phyloP scores from a whole-genome alignment of 2,888 invertebrate species.

The Heteromurus nitidus region DNA sequence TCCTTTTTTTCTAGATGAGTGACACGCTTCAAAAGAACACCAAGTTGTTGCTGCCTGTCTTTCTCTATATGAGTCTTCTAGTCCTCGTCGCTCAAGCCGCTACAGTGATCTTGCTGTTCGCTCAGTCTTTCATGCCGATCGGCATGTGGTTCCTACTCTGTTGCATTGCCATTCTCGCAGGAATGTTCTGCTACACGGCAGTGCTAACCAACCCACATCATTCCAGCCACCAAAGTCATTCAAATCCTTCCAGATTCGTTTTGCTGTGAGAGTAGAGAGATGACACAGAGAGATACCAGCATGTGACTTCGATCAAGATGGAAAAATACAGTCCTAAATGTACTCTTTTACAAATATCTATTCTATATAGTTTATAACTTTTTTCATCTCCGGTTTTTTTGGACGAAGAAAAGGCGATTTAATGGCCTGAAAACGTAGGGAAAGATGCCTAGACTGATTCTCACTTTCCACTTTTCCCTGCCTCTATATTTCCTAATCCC shows the following conservation, averaged over 20 bases:
- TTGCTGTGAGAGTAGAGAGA: slow-evolving; percentile 8
- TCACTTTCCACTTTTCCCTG: slow-evolving; percentile 1
- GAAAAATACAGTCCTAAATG: slow-evolving; percentile 2
- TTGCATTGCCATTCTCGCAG: slow-evolving; percentile 67
- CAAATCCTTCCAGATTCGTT: slow-evolving; percentile 11
- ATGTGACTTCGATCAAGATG: slow-evolving; percentile 9
- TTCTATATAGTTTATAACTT: background rate
- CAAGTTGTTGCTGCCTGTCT: slow-evolving; percentile 65
- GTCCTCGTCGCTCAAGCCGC: slow-evolving; percentile 70
- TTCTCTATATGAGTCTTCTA: slow-evolving; percentile 72
- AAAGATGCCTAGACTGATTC: slow-evolving; percentile 11
- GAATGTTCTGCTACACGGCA: slow-evolving; percentile 68
- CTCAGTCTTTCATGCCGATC: slow-evolving; percentile 64
- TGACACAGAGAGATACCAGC: no score
- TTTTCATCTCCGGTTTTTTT: background rate
- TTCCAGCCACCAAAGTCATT: slow-evolving; percentile 35
- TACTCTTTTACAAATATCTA: background rate
- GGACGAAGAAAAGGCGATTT: slow-evolving; percentile 1
- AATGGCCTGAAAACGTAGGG: no score
- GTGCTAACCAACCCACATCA: slow-evolving; percentile 46
- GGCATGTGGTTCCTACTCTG: slow-evolving; percentile 71
- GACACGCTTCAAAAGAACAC: slow-evolving; percentile 67
- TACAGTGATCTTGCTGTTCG: slow-evolving; percentile 67
- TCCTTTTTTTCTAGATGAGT: slow-evolving; percentile 61
- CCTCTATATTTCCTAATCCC: background rate